Evolutionary conservation across 92 coral and sea anemone genomes (phyloP).

Genomic region (Blastomussa wellsi): DNA sequence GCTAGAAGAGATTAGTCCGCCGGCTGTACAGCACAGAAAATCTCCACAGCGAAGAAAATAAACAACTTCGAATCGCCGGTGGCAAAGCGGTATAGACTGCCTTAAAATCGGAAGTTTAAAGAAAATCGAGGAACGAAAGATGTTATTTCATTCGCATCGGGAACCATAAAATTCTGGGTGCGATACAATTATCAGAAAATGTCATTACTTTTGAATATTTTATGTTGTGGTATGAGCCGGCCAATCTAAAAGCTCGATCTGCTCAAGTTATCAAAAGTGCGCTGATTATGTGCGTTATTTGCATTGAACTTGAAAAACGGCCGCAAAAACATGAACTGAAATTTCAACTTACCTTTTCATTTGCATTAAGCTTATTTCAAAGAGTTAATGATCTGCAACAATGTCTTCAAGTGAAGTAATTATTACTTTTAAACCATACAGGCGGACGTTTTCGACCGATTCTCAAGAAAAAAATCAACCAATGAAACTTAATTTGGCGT

Average conservation of each 20-base stretch:
- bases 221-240: slow-evolving; percentile 44
- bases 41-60: not conserved
- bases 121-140: not conserved
- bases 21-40: not conserved
- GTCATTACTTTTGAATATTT: slow-evolving; percentile 62
- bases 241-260: slow-evolving; percentile 52
- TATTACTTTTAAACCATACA: not conserved
- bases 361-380: slow-evolving; percentile 4
- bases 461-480: not conserved
- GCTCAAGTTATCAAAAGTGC: slow-evolving; percentile 24
- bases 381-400: slow-evolving; percentile 5
- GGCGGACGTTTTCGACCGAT: not conserved
- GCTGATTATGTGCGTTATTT: slow-evolving; percentile 29
- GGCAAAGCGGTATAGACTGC: not conserved
- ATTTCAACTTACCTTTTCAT: not conserved
- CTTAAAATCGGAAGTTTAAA: not conserved
- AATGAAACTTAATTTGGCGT: not conserved
- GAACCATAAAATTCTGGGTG: not conserved
- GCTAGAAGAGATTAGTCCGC: not conserved
- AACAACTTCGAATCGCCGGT: not conserved
- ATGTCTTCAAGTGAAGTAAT: not conserved
- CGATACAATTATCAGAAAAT: slow-evolving; percentile 21
- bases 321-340: slow-evolving; percentile 28
- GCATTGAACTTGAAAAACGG: slow-evolving; percentile 26
- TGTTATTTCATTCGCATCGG: not conserved